Evolutionary conservation across 2,113 vertebrate species (phyloP).

Genomic region (Uria aalge): DNA sequence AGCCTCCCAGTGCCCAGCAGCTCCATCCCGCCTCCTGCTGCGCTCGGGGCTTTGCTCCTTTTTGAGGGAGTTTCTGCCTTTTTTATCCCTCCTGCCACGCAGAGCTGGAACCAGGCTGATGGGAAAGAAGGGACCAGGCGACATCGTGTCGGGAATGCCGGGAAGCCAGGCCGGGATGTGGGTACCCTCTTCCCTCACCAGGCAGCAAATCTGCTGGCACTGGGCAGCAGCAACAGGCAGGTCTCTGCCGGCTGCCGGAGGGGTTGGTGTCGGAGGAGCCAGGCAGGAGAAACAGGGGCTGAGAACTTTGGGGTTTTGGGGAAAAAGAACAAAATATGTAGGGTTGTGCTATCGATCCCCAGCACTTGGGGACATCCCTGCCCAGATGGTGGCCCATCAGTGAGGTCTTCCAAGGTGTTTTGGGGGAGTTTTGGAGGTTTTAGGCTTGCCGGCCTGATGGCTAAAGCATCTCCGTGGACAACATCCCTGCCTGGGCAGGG

Average conservation of each 20-base stretch:
- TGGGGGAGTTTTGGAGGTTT: not conserved
- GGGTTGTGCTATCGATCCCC: fast-evolving
- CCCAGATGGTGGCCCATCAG: fast-evolving
- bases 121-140: not conserved
- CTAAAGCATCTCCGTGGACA: too few species aligned
- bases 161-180: fast-evolving
- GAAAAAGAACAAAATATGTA: fast-evolving
- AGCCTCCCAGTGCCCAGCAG: fast-evolving
- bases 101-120: fast-evolving
- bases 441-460: not conserved
- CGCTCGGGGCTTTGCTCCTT: not conserved
- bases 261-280: not conserved
- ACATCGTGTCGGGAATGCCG: fast-evolving
- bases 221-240: fast-evolving
- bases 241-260: not conserved
- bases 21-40: not conserved
- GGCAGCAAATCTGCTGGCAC: too few species aligned
- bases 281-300: fast-evolving
- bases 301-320: not conserved
- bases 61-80: not conserved
- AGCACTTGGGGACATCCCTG: fast-evolving
- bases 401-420: fast-evolving
- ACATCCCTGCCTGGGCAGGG: not conserved
- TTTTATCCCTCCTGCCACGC: fast-evolving
- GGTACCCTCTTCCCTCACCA: not conserved